These are phyloP conservation scores for Platycnemis pennipes DNA, from an alignment of 2,888 invertebrate genomes.

Conservation along the genomic window DNA sequence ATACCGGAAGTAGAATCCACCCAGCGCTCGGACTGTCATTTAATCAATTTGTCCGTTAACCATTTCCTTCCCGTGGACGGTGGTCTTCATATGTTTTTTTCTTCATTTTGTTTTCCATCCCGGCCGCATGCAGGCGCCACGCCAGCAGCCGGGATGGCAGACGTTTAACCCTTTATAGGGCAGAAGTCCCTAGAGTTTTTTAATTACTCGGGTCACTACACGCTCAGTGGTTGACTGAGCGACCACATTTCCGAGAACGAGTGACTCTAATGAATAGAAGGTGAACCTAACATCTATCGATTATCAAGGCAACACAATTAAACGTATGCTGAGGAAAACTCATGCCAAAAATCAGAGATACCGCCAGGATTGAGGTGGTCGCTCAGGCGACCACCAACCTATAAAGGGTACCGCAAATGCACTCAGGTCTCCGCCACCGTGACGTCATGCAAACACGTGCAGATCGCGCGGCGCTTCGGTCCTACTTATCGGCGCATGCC, in stretches of 20 bases:
- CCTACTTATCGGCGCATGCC: conserved; percentile 23
- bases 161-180: background rate
- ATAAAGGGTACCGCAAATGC: background rate
- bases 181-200: too few species aligned
- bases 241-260: too few species aligned
- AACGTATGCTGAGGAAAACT: too few species aligned
- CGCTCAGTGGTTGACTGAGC: too few species aligned
- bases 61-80: background rate
- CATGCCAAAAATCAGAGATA: too few species aligned
- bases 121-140: background rate
- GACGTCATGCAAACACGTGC: conserved; percentile 20
- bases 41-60: background rate
- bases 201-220: too few species aligned
- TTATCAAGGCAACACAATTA: too few species aligned
- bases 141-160: background rate
- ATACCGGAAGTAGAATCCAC: background rate
- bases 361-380: too few species aligned
- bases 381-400: too few species aligned
- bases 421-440: background rate
- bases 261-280: too few species aligned
- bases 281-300: too few species aligned
- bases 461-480: background rate
- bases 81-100: background rate
- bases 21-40: background rate
- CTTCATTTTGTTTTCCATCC: background rate